Conservation (phyloP, 64 coral and sea anemone species). For the Catalaphyllia jardinei region DNA sequence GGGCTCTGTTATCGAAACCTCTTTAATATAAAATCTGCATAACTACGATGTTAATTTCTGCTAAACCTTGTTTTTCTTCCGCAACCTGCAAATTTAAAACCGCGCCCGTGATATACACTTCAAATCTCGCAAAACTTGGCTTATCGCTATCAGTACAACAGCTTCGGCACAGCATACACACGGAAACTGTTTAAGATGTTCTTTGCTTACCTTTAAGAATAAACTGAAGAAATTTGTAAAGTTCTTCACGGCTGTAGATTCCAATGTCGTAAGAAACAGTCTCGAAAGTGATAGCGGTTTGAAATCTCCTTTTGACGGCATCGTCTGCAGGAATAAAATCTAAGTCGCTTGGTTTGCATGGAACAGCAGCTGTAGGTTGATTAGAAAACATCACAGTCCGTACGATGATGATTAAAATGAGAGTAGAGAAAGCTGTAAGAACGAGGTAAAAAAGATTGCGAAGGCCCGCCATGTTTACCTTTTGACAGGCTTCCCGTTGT, state of each 20-base stretch:
- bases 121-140: no score
- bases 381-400: constrained; percentile 68
- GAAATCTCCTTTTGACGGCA: constrained; percentile 34
- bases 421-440: constrained; percentile 1
- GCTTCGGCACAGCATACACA: no score
- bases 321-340: constrained; percentile 69
- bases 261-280: constrained; percentile 54
- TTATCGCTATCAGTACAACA: no score
- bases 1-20: no score
- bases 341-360: constrained; percentile 42
- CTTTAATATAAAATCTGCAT: no score
- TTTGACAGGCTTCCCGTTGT: neutral
- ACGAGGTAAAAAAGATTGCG: constrained; percentile 8
- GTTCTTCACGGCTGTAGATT: constrained; percentile 63
- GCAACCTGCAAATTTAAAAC: no score
- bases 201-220: constrained; percentile 55
- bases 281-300: constrained; percentile 49
- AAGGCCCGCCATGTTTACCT: constrained; percentile 45
- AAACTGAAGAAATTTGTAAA: constrained; percentile 63
- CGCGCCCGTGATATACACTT: no score
- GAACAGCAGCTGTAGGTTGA: constrained; percentile 18
- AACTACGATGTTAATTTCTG: no score
- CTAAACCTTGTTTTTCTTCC: no score
- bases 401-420: constrained; percentile 40
- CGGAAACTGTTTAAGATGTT: neutral